A percentile compares a stretch with the other conserved stretches of the same genome.
These are phyloP conservation scores for Phymanthus crucifer DNA, from an alignment of 92 coral and sea anemone genomes.

Conservation along the genomic window DNA sequence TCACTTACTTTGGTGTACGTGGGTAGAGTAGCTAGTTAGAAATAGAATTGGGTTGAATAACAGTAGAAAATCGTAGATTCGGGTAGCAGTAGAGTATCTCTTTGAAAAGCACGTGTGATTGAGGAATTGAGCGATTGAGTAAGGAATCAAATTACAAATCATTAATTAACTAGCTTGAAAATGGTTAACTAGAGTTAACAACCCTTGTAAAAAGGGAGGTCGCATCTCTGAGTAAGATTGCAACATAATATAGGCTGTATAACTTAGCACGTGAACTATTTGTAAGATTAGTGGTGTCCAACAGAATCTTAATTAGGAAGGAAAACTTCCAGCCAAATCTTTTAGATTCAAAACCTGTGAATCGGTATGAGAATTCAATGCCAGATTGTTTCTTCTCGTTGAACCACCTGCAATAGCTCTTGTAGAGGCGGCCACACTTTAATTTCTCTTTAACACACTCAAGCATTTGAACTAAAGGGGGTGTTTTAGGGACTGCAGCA, in stretches of 20 bases:
- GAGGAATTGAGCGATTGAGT: too few relatives aligned
- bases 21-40: too few relatives aligned
- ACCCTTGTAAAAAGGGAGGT: conserved; percentile 38
- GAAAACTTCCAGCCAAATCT: conserved; percentile 32
- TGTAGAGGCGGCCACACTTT: conserved; percentile 35
- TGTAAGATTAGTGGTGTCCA: conserved; percentile 30
- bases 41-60: too few relatives aligned
- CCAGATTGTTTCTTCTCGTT: conserved; percentile 24
- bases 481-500: conserved; percentile 16
- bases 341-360: conserved; percentile 34
- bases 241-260: conserved; percentile 29
- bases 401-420: conserved; percentile 28
- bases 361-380: conserved; percentile 27
- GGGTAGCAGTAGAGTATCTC: too few relatives aligned
- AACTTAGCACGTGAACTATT: conserved; percentile 28
- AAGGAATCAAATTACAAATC: too few relatives aligned
- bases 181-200: too few relatives aligned
- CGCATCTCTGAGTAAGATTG: conserved; percentile 42
- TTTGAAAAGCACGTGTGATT: too few relatives aligned
- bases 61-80: too few relatives aligned
- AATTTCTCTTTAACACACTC: conserved; percentile 27
- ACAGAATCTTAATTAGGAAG: conserved; percentile 30
- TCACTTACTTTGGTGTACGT: too few relatives aligned
- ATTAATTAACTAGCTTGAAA: too few relatives aligned
- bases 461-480: conserved; percentile 15